These are phyloP conservation scores for Pseudomyrmex concolor DNA, from an alignment of 1,140 invertebrate species.

Conservation along the genomic window DNA sequence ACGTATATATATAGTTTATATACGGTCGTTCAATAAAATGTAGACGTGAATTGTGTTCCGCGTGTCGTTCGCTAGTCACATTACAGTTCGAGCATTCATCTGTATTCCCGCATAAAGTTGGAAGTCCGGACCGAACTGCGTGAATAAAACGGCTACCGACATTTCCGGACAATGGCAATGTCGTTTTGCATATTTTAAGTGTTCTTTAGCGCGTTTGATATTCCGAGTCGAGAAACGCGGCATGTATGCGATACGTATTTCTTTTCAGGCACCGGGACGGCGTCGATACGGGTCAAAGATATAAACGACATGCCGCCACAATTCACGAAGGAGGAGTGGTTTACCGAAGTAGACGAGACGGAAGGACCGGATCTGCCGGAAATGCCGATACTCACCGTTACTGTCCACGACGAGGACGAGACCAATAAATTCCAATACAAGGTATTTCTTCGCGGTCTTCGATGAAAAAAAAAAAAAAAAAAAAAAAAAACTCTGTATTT, in stretches of 20 bases:
- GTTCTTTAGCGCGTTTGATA: neutral
- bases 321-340: constrained; percentile 98
- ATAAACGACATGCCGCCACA: constrained; percentile 98
- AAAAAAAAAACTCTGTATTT: neutral
- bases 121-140: neutral
- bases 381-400: constrained; percentile 96
- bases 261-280: constrained; percentile 91
- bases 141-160: constrained; percentile 1
- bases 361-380: constrained; percentile 97
- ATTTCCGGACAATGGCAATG: neutral
- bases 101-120: constrained; percentile 28
- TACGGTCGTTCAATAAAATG: constrained; percentile 1
- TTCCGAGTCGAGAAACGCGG: neutral
- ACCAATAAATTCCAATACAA: constrained; percentile 99
- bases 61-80: neutral
- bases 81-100: constrained; percentile 1
- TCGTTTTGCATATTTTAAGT: constrained; percentile 48
- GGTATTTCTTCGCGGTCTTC: constrained; percentile 80
- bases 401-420: constrained; percentile 97
- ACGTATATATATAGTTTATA: neutral
- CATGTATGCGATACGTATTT: constrained; percentile 19
- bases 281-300: constrained; percentile 97
- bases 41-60: neutral
- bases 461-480: neutral
- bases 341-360: constrained; percentile 98